Evolutionary conservation across 2,797 vertebrate genomes (phyloP).

Genomic region (Spinus olivaceus): DNA sequence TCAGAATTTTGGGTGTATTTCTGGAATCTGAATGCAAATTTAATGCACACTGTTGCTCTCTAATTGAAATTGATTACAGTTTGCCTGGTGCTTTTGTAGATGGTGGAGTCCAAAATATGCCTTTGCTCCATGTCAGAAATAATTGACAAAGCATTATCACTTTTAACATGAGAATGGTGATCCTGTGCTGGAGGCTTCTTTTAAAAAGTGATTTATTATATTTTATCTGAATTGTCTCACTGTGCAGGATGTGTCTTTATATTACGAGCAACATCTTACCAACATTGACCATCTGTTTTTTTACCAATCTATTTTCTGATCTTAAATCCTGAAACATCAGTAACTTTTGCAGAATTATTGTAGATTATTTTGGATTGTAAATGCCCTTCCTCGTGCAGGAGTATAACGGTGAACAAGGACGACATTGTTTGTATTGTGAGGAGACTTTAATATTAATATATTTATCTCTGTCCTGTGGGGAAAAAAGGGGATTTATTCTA

Average conservation of each 20-base stretch:
- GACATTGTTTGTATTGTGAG: background rate
- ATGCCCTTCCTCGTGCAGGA: background rate
- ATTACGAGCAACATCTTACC: background rate
- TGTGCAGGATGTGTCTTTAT: background rate
- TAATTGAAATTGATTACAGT: background rate
- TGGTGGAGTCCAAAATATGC: background rate
- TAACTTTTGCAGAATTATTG: background rate
- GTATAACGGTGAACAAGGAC: background rate
- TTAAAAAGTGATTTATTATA: background rate
- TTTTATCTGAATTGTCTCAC: background rate
- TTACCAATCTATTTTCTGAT: background rate
- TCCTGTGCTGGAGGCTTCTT: background rate
- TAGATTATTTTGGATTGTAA: background rate
- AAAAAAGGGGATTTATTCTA: background rate
- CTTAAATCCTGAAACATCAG: background rate
- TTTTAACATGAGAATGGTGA: background rate
- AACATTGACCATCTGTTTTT: background rate
- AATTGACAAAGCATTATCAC: background rate
- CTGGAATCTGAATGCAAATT: background rate
- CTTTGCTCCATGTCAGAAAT: background rate
- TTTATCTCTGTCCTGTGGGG: background rate
- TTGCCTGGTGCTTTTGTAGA: background rate
- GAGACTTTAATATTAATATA: background rate
- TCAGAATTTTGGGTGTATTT: background rate
- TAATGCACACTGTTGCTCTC: background rate